These are phyloP conservation scores for Amblyraja radiata DNA, from an alignment of 2,797 vertebrate species.

Conservation along the genomic window DNA sequence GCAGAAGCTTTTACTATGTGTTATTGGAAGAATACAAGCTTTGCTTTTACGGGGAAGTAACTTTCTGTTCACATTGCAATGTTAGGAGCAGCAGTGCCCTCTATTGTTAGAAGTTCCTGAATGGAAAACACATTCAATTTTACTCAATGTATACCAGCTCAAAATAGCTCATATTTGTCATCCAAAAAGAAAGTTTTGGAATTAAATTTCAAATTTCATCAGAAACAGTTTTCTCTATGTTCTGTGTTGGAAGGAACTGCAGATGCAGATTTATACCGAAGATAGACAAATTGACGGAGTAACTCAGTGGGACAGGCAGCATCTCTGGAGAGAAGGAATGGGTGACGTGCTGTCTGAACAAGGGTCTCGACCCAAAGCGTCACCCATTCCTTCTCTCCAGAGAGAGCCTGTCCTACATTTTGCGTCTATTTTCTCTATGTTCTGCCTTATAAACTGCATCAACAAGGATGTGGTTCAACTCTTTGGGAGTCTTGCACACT, in stretches of 20 bases:
- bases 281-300: too few species aligned
- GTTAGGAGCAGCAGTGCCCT: constrained; percentile 1
- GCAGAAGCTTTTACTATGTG: background rate
- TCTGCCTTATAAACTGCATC: background rate
- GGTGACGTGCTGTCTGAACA: too few species aligned
- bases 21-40: background rate
- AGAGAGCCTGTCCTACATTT: too few species aligned
- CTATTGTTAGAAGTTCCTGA: background rate
- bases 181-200: background rate
- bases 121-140: background rate
- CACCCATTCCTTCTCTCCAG: too few species aligned
- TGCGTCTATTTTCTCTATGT: background rate
- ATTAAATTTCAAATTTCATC: background rate
- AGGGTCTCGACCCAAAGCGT: too few species aligned
- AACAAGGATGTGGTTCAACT: background rate
- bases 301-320: too few species aligned
- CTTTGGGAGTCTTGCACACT: background rate
- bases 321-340: too few species aligned
- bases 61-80: background rate
- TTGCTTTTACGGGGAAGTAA: background rate
- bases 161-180: background rate
- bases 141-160: background rate
- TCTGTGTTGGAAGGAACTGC: too few species aligned
- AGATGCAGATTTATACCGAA: too few species aligned
- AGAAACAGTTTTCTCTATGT: background rate